These are phyloP conservation scores for Sebastes nivosus DNA, from an alignment of 2,797 vertebrate species.

Conservation along the genomic window DNA sequence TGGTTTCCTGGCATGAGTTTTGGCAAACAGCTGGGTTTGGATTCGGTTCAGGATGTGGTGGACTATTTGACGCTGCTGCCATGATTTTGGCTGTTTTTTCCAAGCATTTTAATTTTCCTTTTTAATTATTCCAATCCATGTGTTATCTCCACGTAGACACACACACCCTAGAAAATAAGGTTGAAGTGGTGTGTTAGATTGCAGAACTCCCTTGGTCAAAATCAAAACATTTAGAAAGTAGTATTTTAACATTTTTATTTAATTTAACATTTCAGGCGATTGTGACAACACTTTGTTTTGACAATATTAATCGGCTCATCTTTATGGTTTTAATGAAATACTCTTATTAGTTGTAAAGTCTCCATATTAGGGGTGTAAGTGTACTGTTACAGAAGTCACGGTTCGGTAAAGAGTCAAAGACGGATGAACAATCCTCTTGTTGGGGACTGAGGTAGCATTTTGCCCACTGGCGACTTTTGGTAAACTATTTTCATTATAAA, in stretches of 20 bases:
- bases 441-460: background rate
- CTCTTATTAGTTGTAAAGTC: background rate
- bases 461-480: background rate
- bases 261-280: background rate
- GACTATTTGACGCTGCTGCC: slow-evolving; percentile 36
- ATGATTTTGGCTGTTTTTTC: slow-evolving; percentile 31
- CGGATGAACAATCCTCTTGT: background rate
- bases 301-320: background rate
- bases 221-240: too few species aligned
- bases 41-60: slow-evolving; percentile 38
- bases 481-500: background rate
- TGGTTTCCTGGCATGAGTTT: slow-evolving; percentile 52
- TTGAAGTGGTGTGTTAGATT: background rate
- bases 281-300: background rate
- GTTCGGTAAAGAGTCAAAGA: background rate
- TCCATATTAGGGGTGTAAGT: background rate
- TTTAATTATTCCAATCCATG: slow-evolving; percentile 17
- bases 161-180: background rate
- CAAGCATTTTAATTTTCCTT: slow-evolving; percentile 15
- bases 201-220: background rate
- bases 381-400: background rate
- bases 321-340: background rate
- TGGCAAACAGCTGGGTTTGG: slow-evolving; percentile 56
- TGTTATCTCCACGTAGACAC: background rate
- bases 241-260: too few species aligned